phyloP scores from a whole-genome alignment of 2,888 invertebrate species.

The Agelastica alni region DNA sequence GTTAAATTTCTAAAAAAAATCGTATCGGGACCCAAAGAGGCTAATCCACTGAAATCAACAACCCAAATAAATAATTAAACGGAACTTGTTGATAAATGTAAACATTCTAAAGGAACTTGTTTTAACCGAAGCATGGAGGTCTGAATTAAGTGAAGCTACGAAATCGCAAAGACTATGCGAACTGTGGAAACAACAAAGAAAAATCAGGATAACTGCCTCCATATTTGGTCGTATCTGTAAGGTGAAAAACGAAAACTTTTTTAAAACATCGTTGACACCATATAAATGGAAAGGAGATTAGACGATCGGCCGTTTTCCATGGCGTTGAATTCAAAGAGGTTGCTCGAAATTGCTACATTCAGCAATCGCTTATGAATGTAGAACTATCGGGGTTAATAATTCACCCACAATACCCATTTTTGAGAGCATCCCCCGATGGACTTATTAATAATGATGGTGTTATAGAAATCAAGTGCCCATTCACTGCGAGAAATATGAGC shows the following conservation, averaged over 20 bases:
- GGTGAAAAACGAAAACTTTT: constrained; percentile 1
- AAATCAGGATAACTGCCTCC: constrained; percentile 5
- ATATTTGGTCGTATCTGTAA: constrained; percentile 9
- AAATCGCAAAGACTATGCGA: constrained; percentile 7
- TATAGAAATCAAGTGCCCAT: constrained; percentile 6
- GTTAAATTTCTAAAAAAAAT: constrained; percentile 3
- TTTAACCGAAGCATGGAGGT: constrained; percentile 1
- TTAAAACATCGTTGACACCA: neutral
- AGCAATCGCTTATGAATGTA: no score
- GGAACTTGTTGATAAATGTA: neutral
- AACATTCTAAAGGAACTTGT: neutral
- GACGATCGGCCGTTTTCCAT: neutral
- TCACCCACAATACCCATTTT: neutral
- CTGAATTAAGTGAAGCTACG: neutral
- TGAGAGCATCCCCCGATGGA: constrained; percentile 6
- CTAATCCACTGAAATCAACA: neutral
- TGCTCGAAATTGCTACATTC: neutral
- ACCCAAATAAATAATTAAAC: neutral
- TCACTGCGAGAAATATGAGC: neutral
- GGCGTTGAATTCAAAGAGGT: neutral
- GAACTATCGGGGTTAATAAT: neutral
- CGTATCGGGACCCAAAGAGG: neutral
- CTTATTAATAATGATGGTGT: neutral
- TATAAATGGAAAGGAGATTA: neutral
- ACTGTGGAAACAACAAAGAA: constrained; percentile 9